phyloP scores from a whole-genome alignment of 2,113 vertebrate genomes.

The Microtus montanus region DNA sequence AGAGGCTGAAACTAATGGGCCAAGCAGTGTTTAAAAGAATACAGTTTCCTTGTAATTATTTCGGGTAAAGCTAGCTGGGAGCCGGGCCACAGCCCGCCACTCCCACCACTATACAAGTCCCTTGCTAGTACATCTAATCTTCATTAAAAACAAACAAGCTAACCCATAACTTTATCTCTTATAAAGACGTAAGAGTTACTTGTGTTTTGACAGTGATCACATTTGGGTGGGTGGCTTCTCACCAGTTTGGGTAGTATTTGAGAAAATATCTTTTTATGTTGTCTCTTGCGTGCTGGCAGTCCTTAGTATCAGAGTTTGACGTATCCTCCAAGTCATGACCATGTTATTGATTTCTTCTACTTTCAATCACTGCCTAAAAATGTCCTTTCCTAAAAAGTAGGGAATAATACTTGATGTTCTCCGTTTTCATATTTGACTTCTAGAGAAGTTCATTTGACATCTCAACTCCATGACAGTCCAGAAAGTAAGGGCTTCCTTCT shows the following conservation, averaged over 20 bases:
- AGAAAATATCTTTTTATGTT: background rate
- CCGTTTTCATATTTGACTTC: background rate
- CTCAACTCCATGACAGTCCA: background rate
- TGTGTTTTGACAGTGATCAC: background rate
- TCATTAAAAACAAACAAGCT: background rate
- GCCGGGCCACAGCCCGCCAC: too few relatives aligned
- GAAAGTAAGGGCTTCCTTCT: background rate
- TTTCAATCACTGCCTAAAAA: background rate
- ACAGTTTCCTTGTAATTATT: too few relatives aligned
- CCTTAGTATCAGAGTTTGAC: background rate
- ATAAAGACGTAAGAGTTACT: background rate
- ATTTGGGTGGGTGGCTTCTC: background rate
- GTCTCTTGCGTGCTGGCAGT: background rate
- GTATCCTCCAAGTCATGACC: background rate
- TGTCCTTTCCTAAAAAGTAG: background rate
- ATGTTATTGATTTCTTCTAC: background rate
- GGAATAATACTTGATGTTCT: background rate
- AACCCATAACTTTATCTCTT: background rate
- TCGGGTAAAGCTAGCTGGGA: too few relatives aligned
- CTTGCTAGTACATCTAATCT: background rate
- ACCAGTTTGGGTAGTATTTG: background rate
- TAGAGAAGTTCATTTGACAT: background rate
- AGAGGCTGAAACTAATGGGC: too few relatives aligned
- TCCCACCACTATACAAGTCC: background rate
- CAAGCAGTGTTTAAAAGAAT: too few relatives aligned